Conservation (phyloP, 2,888 invertebrate genomes). For the Abscondita cerata region DNA sequence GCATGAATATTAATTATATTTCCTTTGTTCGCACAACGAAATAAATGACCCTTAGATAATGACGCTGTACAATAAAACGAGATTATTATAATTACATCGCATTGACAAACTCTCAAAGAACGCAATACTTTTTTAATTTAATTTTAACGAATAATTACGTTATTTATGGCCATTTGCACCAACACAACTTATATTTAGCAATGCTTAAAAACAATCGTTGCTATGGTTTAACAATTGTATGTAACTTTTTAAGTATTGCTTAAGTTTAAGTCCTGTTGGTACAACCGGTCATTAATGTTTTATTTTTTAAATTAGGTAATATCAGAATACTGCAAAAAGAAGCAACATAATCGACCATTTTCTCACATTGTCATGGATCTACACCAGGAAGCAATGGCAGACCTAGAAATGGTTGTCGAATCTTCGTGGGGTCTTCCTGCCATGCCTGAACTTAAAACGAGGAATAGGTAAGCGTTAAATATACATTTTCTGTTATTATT, state of each 20-base stretch:
- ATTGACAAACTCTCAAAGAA: too few species aligned
- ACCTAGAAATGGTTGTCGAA: slow-evolving; percentile 51
- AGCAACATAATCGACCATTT: slow-evolving; percentile 65
- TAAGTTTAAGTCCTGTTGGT: too few species aligned
- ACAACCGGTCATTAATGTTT: not conserved
- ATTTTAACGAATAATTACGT: too few species aligned
- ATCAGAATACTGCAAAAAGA: slow-evolving; percentile 64
- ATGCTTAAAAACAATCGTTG: not conserved
- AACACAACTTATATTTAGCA: too few species aligned
- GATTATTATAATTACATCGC: too few species aligned
- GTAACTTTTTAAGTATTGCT: not conserved
- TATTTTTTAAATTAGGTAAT: slow-evolving; percentile 60
- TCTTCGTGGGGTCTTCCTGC: slow-evolving; percentile 55
- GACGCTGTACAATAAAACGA: too few species aligned
- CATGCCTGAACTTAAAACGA: slow-evolving; percentile 49
- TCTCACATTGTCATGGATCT: slow-evolving; percentile 69
- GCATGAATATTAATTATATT: too few species aligned
- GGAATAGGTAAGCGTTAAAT: slow-evolving; percentile 49
- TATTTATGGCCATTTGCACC: not conserved
- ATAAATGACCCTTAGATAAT: too few species aligned
- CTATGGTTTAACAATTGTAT: too few species aligned
- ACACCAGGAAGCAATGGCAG: slow-evolving; percentile 62
- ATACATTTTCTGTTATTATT: not conserved
- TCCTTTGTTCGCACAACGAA: too few species aligned
- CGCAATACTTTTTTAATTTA: too few species aligned